These are phyloP conservation scores for Thalassoma bifasciatum DNA, from an alignment of 2,113 vertebrate species.

Conservation along the genomic window DNA sequence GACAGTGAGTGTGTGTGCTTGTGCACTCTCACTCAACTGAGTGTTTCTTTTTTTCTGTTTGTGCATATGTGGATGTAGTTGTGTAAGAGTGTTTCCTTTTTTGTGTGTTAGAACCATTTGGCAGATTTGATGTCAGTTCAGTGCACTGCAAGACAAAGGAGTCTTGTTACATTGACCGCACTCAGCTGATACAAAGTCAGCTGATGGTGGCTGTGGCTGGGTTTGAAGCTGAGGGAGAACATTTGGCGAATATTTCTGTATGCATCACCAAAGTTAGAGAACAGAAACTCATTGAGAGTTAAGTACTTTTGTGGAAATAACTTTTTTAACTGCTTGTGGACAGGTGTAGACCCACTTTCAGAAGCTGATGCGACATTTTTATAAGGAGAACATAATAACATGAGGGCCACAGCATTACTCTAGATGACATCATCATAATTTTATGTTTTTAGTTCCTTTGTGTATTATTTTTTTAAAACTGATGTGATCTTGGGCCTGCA, in stretches of 20 bases:
- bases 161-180: slow-evolving; percentile 58
- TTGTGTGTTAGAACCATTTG: slow-evolving; percentile 41
- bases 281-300: background rate
- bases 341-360: too few species aligned
- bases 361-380: background rate
- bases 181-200: slow-evolving; percentile 75
- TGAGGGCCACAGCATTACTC: too few species aligned
- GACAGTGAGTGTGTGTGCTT: slow-evolving; percentile 1
- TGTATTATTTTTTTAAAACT: too few species aligned
- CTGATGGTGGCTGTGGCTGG: slow-evolving; percentile 55
- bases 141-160: slow-evolving; percentile 57
- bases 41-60: slow-evolving; percentile 20
- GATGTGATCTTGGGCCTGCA: too few species aligned
- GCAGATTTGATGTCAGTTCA: slow-evolving; percentile 61
- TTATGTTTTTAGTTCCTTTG: too few species aligned
- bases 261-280: slow-evolving; percentile 8
- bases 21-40: background rate
- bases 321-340: too few species aligned
- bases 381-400: too few species aligned
- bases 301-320: too few species aligned
- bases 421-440: too few species aligned
- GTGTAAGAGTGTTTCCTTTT: slow-evolving; percentile 18
- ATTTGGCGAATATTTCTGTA: slow-evolving; percentile 1
- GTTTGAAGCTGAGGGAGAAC: slow-evolving; percentile 37
- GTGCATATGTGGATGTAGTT: slow-evolving; percentile 10